Base-by-base conservation (phyloP, 2,888 invertebrate species). In the Dexiosoma caninum region DNA sequence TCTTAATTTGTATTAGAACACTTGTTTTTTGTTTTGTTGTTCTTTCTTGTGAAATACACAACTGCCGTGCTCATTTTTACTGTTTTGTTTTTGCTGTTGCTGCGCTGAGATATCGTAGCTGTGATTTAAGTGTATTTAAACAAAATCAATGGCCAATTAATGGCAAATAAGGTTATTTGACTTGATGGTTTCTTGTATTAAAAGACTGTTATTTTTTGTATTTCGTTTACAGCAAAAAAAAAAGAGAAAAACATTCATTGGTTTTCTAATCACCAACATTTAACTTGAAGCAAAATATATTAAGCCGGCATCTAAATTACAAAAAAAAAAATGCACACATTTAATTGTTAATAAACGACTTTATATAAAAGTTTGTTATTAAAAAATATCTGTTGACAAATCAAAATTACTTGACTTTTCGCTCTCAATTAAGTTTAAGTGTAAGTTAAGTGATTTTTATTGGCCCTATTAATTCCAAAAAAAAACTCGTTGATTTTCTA, bases 81-180 rank as follows among this genome's bases (percentile, higher is more conserved):
- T n/a, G n/a, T n/a, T n/a, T n/a, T n/a, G n/a, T n/a, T n/a, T n/a
- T n/a, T n/a, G n/a, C 16, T 14, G 14, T 19, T 37, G 49, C 30
- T 32, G 57, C n/a, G n/a, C n/a, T 57, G 12, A 40, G 64, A 12
- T 21, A 19, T 9, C 8, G 44, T 23, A 35, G 46, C 23, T 59
- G 23, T 12, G 64, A 32, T 55, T 64, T 77, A 10, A 21, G 19
- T 21, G 46, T n/a, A n/a, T 46, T 64, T 51, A 70, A 55, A 55
- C 21, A 37, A 70, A 64, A 46, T 76, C 76, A 77, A 70, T 70
- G 57, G 72, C 42, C 72, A 81, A 72, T 77, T 77, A 81, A 77
- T 77, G 77, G 67, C 76, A 77, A 76, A 81, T 77, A 77, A 64
- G 77, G 67, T n/a, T 77, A 72, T 77, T 72, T 32, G 57, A 35